These are phyloP conservation scores for Mionectes olivaceus DNA, from an alignment of 2,797 vertebrate species.

Conservation along the genomic window DNA sequence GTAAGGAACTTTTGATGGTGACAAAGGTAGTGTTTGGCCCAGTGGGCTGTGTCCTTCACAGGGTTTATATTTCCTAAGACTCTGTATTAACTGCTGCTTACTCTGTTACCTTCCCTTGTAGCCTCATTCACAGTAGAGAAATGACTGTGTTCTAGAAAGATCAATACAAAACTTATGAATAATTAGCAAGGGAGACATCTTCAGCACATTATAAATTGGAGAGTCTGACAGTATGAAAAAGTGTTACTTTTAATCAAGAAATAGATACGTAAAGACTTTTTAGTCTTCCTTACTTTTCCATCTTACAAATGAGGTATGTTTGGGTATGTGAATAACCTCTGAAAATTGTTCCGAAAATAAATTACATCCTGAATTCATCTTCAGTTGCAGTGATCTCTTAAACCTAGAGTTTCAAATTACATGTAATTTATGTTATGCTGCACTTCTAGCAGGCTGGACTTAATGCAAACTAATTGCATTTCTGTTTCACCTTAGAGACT, in stretches of 20 bases:
- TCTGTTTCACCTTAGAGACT: constrained; percentile 65
- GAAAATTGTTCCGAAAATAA: constrained; percentile 38
- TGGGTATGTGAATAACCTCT: constrained; percentile 26
- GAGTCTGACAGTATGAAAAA: constrained; percentile 8
- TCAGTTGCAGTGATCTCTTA: constrained; percentile 44
- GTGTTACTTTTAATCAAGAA: constrained; percentile 39
- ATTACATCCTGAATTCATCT: constrained; percentile 34
- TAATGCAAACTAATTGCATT: constrained; percentile 69
- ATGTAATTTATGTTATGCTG: constrained; percentile 33
- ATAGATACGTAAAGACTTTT: not conserved
- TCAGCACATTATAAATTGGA: not conserved
- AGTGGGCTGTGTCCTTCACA: not conserved
- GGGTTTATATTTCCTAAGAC: not conserved
- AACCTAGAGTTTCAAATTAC: constrained; percentile 53
- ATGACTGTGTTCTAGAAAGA: not conserved
- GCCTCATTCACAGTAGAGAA: not conserved
- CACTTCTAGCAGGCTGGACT: constrained; percentile 51
- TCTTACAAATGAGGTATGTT: constrained; percentile 24
- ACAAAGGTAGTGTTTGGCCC: not conserved
- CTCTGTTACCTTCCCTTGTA: not conserved
- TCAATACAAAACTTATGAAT: not conserved
- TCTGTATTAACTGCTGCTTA: not conserved
- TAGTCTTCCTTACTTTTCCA: constrained; percentile 13
- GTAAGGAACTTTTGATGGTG: not conserved
- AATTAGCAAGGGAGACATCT: not conserved